Conservation (phyloP, 2,888 invertebrate species). For the Eilema griseolum region DNA sequence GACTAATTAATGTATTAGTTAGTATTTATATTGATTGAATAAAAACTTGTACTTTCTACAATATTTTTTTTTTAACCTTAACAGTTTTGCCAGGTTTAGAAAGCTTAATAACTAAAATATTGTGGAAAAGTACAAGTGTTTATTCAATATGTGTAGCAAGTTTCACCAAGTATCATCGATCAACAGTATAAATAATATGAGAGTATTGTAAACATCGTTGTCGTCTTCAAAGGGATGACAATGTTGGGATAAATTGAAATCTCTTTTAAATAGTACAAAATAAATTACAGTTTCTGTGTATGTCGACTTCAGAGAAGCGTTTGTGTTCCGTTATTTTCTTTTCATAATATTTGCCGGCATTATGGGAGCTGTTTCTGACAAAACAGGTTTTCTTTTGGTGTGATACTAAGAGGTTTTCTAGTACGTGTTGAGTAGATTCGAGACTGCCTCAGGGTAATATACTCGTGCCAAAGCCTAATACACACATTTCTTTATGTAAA, state of each 20-base stretch:
- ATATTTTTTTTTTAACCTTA: no score
- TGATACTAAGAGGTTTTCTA: conserved; percentile 33
- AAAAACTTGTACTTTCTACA: no score
- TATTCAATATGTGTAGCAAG: no score
- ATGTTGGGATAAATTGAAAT: background rate
- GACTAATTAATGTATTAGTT: no score
- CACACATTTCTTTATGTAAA: background rate
- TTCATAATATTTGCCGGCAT: conserved; percentile 25
- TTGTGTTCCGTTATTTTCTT: background rate
- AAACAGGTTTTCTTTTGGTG: conserved; percentile 30
- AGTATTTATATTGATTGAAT: no score
- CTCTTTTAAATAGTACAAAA: background rate
- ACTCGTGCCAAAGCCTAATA: background rate
- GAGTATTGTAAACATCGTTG: background rate
- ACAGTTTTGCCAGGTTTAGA: no score
- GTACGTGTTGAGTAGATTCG: conserved; percentile 19
- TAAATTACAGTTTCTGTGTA: conserved; percentile 1
- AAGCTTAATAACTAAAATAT: no score
- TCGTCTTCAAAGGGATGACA: background rate
- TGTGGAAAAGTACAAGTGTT: no score
- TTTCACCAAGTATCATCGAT: no score
- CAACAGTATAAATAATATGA: no score
- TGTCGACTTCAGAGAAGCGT: background rate
- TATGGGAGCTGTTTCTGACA: conserved; percentile 28
- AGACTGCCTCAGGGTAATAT: background rate